These are phyloP conservation scores for Anorthoa munda DNA, from an alignment of 2,888 invertebrate species.

Conservation along the genomic window DNA sequence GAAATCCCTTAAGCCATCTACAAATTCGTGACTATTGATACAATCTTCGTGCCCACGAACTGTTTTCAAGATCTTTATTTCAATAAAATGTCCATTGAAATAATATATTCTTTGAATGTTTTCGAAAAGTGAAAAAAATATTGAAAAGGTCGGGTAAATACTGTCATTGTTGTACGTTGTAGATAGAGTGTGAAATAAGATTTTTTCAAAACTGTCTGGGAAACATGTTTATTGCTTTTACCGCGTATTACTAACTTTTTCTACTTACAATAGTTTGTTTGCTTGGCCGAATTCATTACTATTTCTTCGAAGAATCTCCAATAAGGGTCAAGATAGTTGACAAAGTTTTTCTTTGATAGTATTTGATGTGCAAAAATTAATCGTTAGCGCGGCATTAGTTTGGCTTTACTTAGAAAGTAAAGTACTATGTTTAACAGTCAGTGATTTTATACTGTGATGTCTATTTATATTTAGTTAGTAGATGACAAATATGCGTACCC, in stretches of 20 bases:
- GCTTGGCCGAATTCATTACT: neutral
- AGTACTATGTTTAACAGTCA: neutral
- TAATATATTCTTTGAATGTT: neutral
- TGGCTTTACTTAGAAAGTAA: neutral
- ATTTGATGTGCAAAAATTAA: neutral
- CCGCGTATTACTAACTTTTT: neutral
- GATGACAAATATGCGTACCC: neutral
- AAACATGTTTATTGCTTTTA: neutral
- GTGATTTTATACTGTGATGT: neutral
- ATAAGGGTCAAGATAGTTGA: neutral
- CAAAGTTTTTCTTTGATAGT: neutral
- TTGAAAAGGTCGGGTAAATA: neutral
- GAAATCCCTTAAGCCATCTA: constrained; percentile 25
- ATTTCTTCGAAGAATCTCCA: neutral
- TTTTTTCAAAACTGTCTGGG: constrained; percentile 17
- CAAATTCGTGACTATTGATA: constrained; percentile 41
- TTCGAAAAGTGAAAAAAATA: constrained; percentile 17
- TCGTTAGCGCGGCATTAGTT: neutral
- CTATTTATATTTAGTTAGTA: neutral
- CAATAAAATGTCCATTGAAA: constrained; percentile 20
- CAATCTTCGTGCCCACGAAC: constrained; percentile 42
- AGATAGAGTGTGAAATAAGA: neutral
- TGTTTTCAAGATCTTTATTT: constrained; percentile 32
- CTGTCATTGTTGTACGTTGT: constrained; percentile 22
- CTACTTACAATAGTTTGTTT: neutral